These are phyloP conservation scores for Calliphora vomitoria DNA, from an alignment of 2,888 invertebrate genomes.

Conservation along the genomic window DNA sequence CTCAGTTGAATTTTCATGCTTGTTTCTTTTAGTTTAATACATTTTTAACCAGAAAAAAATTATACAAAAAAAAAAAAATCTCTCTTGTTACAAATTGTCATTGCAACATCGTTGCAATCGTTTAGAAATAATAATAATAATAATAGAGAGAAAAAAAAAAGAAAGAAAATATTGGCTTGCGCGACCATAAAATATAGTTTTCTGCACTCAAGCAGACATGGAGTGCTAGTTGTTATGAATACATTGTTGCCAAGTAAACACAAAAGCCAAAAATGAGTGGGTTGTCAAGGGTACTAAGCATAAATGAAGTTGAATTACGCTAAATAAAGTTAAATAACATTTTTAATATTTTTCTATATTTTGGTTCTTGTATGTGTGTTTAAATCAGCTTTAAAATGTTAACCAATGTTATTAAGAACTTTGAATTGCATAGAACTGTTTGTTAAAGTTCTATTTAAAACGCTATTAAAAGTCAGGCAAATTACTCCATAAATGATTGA, in stretches of 20 bases:
- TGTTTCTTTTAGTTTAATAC: background rate
- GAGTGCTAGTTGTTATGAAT: background rate
- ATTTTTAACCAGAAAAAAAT: background rate
- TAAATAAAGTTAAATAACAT: no score
- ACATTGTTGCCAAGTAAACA: slow-evolving; percentile 25
- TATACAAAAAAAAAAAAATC: slow-evolving; percentile 1
- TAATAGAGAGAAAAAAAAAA: background rate
- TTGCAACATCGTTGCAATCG: slow-evolving; percentile 10
- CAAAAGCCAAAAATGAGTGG: background rate
- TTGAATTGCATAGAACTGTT: no score
- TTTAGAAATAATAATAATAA: slow-evolving; percentile 9
- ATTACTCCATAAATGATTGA: no score
- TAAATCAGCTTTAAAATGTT: no score
- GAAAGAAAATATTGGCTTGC: background rate
- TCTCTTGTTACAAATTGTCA: slow-evolving; percentile 30
- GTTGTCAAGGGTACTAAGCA: background rate
- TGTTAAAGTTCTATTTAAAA: no score
- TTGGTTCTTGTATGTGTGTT: no score
- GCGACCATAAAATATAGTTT: slow-evolving; percentile 20
- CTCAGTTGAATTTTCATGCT: slow-evolving; percentile 7
- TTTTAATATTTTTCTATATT: no score
- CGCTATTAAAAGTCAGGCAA: no score
- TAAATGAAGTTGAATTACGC: no score
- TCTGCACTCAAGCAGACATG: background rate
- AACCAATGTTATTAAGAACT: no score